Evolutionary conservation across 1,140 invertebrate genomes (phyloP), one percentile per base, ranked within the genome.

Genomic region (Zaprionus gabonicus): DNA sequence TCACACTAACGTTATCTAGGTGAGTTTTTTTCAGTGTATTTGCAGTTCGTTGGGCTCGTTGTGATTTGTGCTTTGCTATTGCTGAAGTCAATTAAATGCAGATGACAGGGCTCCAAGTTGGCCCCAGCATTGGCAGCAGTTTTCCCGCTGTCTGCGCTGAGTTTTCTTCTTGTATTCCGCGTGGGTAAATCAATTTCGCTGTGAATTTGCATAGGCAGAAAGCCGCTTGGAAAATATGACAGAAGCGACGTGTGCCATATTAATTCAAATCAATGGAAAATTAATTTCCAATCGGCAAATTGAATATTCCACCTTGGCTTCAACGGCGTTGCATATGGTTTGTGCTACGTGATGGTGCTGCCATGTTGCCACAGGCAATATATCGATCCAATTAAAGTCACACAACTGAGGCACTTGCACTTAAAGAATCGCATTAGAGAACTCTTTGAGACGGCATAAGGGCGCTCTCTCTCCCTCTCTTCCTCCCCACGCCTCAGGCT

Each of bases 381-480:
- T 34, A 27, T 41, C 31, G 31, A 67, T 49, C 65, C 83, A 87
- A 78, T 85, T 85, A 85, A 85, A 78, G 65, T 44, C 36, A 17
- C 41, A 68, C 76, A 84, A 87, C 78, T 81, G 83, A 81, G 73
- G 71, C 78, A 87, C 84, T 87, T 87, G 66, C 74, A 84, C 74
- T 88, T 88, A 76, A 87, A 86, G 83, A 87, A 84, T 84, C 77
- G 73, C 82, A 80, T 84, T 82, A 83, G 76, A 83, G 68, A 76
- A 64, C 25, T 31, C 34, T 79, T 85, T 81, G 44, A 15, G 41
- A 23, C 71, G 15, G 17, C 44, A 10, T 23, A 49, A 20, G 51
- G 49, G 28, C 17, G 65, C 69, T 63, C 55, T 65, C 68, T 71
- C 15, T 15, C 12, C n/a, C 36, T 38, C 36, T 38, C 44, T 1